Conservation (phyloP, 2,888 invertebrate species). For the Ceraclea dissimilis region DNA sequence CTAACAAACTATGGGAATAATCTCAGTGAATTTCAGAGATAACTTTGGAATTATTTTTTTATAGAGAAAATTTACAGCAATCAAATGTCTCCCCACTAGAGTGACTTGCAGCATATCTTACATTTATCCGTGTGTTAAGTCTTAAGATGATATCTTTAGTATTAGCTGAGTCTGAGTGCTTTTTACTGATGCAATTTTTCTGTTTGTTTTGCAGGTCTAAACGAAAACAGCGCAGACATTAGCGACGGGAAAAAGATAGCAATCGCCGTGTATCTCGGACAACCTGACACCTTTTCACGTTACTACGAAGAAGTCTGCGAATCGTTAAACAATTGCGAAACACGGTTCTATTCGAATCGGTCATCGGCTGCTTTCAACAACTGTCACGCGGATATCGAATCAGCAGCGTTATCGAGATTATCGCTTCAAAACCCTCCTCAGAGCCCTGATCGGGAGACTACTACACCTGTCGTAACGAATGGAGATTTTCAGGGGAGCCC, state of each 20-base stretch:
- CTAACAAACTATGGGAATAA: too few species aligned
- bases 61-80: too few species aligned
- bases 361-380: slow-evolving; percentile 41
- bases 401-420: slow-evolving; percentile 27
- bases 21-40: too few species aligned
- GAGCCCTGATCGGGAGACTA: slow-evolving; percentile 19
- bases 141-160: too few species aligned
- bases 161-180: not conserved
- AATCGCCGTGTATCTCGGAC: slow-evolving; percentile 81
- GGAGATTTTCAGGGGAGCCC: slow-evolving; percentile 29
- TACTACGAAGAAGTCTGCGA: slow-evolving; percentile 61
- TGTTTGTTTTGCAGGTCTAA: slow-evolving; percentile 43
- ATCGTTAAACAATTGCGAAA: slow-evolving; percentile 56
- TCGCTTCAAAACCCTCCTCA: slow-evolving; percentile 25
- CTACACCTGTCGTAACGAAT: not conserved
- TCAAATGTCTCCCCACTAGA: too few species aligned
- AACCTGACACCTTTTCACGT: slow-evolving; percentile 67
- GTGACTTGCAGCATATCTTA: too few species aligned
- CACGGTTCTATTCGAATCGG: slow-evolving; percentile 51
- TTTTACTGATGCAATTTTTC: not conserved
- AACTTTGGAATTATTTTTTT: too few species aligned
- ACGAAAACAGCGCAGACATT: slow-evolving; percentile 57
- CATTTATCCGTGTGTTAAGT: too few species aligned
- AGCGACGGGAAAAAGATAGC: slow-evolving; percentile 82
- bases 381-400: slow-evolving; percentile 31